Conservation (phyloP, 1,140 invertebrate genomes). For the Branchinecta lynchi region DNA sequence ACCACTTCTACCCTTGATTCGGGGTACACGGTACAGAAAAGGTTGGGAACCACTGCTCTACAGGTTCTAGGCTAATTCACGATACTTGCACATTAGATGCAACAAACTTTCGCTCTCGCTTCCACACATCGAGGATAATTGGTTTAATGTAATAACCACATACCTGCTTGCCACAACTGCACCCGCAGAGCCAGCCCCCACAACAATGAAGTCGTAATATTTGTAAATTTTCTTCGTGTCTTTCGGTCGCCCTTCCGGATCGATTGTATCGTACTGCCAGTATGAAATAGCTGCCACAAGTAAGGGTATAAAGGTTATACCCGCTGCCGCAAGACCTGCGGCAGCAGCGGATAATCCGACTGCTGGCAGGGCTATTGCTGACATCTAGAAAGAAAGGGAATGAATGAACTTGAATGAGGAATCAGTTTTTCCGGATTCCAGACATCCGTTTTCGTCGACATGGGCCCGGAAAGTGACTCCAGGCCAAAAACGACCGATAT, state of each 20-base stretch:
- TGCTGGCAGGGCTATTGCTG: background rate
- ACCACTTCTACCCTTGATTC: too few relatives aligned
- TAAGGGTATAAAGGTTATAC: conserved; percentile 44
- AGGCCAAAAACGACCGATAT: too few relatives aligned
- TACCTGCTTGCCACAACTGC: conserved; percentile 34
- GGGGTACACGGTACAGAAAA: too few relatives aligned
- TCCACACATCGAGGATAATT: too few relatives aligned
- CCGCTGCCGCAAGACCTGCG: conserved; percentile 21
- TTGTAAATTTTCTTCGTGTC: conserved; percentile 33
- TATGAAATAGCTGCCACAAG: conserved; percentile 45
- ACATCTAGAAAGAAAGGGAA: background rate
- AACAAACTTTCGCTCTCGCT: too few relatives aligned
- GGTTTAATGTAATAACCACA: background rate
- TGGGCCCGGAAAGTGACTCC: too few relatives aligned
- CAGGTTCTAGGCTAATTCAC: too few relatives aligned
- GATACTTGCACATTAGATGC: too few relatives aligned
- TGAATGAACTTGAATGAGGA: too few relatives aligned
- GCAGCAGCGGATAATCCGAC: background rate
- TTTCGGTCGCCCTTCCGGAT: conserved; percentile 60
- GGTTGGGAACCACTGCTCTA: too few relatives aligned
- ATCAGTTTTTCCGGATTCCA: too few relatives aligned
- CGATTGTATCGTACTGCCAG: conserved; percentile 57
- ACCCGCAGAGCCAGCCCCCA: conserved; percentile 38
- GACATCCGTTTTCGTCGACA: too few relatives aligned
- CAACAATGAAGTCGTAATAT: conserved; percentile 28